These are phyloP conservation scores for Anniella stebbinsi DNA, from an alignment of 2,797 vertebrate genomes.

Conservation along the genomic window DNA sequence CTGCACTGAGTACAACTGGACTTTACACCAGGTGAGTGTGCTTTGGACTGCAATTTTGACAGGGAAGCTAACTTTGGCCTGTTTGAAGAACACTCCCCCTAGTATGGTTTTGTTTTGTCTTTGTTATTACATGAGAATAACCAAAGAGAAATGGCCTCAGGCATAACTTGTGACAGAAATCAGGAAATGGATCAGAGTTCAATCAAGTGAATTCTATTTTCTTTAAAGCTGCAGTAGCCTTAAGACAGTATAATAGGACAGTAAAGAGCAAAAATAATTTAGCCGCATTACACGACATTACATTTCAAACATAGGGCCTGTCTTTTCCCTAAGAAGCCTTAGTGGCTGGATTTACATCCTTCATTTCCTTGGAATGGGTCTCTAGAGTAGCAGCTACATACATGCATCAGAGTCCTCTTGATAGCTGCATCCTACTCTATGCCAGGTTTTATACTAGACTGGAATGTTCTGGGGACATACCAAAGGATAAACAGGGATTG, in stretches of 20 bases:
- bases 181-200: too few relatives aligned
- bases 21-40: too few relatives aligned
- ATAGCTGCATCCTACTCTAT: not conserved
- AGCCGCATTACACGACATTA: not conserved
- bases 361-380: not conserved
- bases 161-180: not conserved
- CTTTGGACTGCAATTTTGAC: too few relatives aligned
- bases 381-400: not conserved
- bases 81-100: not conserved
- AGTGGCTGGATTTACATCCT: not conserved
- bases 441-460: not conserved
- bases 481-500: not conserved
- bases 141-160: not conserved
- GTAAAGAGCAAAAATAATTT: not conserved
- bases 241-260: too few relatives aligned
- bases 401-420: not conserved
- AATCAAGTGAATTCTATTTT: too few relatives aligned
- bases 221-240: too few relatives aligned
- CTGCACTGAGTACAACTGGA: too few relatives aligned
- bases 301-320: not conserved
- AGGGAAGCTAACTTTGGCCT: not conserved
- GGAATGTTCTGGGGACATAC: not conserved
- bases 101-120: not conserved
- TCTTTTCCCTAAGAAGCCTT: not conserved
- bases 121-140: not conserved